Percentiles rank a stretch among this genome's conserved stretches.
Conservation (phyloP, 2,888 invertebrate species). For the Synergus itoensis region DNA sequence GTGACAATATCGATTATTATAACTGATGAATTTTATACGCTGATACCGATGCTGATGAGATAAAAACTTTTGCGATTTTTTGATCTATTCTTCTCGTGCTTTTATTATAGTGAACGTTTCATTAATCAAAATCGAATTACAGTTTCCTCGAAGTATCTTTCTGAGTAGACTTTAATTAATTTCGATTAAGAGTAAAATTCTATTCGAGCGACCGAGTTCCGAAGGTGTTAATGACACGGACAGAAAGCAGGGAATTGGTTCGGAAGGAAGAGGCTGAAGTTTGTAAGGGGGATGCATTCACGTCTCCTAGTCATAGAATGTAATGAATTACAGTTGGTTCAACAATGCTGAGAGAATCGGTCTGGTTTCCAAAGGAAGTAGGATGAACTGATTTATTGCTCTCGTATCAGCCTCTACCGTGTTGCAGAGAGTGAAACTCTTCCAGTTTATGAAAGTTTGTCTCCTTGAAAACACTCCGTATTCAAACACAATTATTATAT, state of each 20-base stretch:
- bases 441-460: constrained; percentile 35
- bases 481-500: constrained; percentile 25
- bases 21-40: not conserved
- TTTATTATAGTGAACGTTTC: not conserved
- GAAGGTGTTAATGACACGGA: constrained; percentile 39
- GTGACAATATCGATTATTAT: not conserved
- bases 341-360: constrained; percentile 64
- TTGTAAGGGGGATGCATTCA: constrained; percentile 59
- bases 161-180: constrained; percentile 35
- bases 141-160: constrained; percentile 16
- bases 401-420: constrained; percentile 55
- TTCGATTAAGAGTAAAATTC: constrained; percentile 28
- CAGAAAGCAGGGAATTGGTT: constrained; percentile 28
- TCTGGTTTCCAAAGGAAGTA: constrained; percentile 59
- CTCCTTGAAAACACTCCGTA: not conserved
- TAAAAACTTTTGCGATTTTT: not conserved
- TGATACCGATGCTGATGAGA: not conserved
- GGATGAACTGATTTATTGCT: constrained; percentile 66
- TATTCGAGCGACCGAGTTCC: constrained; percentile 33
- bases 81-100: not conserved
- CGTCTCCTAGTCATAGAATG: constrained; percentile 66
- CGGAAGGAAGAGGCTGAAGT: constrained; percentile 51
- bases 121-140: constrained; percentile 10
- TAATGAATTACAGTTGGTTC: constrained; percentile 71
- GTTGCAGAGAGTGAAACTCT: constrained; percentile 36